Evolutionary conservation across 2,113 vertebrate genomes (phyloP).

Genomic region (Geococcyx californianus): DNA sequence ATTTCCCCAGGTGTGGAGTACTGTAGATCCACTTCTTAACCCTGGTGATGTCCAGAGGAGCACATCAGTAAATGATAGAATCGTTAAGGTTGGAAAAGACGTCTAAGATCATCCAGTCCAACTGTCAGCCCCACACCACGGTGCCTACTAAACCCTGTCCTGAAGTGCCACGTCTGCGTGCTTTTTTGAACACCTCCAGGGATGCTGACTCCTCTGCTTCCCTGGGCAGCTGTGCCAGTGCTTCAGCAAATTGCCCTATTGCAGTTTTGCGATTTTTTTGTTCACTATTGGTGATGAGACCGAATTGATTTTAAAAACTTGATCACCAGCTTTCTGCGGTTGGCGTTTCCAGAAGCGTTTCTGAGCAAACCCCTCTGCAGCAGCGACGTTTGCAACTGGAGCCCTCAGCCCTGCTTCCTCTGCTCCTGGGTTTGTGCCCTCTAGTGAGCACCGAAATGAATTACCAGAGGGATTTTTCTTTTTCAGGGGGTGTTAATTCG

Average conservation of each 20-base stretch:
- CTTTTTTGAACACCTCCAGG: too few relatives aligned
- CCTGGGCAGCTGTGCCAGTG: too few relatives aligned
- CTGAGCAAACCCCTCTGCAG: neutral
- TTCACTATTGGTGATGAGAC: neutral
- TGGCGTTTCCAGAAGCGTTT: neutral
- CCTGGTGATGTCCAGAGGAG: neutral
- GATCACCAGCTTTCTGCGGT: neutral
- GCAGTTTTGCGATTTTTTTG: neutral
- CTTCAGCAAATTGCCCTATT: neutral
- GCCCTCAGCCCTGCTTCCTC: neutral
- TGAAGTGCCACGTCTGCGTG: too few relatives aligned
- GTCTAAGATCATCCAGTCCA: too few relatives aligned
- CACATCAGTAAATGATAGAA: neutral
- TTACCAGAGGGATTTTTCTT: neutral
- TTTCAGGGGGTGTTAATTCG: neutral
- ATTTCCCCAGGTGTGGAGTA: neutral
- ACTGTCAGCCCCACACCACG: too few relatives aligned
- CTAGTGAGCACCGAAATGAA: neutral
- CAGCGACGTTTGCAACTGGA: too few relatives aligned
- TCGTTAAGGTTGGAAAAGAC: too few relatives aligned
- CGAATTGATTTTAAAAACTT: neutral
- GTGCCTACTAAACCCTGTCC: too few relatives aligned
- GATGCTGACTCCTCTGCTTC: too few relatives aligned
- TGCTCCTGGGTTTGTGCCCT: neutral
- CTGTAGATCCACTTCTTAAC: neutral